Percentiles rank a stretch among this genome's conserved stretches.
These are phyloP conservation scores for Micromussa lordhowensis DNA, from an alignment of 92 coral and sea anemone species.

Conservation along the genomic window DNA sequence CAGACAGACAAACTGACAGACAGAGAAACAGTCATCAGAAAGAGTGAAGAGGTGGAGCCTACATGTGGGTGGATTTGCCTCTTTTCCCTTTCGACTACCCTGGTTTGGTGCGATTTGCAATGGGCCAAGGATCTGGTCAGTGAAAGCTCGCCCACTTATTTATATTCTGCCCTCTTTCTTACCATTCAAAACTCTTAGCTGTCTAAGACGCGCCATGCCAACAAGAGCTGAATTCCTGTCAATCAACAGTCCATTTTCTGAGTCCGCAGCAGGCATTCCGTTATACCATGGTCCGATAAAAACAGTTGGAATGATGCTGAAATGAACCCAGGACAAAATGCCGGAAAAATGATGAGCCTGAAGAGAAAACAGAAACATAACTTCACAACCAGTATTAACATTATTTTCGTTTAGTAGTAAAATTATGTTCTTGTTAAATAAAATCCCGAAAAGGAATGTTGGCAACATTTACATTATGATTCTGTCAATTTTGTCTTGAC, in stretches of 20 bases:
- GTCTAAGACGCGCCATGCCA: conserved; percentile 86
- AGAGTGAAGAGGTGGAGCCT: too few species aligned
- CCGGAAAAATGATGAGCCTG: conserved; percentile 2
- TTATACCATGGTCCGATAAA: conserved; percentile 83
- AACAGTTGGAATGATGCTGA: conserved; percentile 49
- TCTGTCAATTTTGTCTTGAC: too few species aligned
- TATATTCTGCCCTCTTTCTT: neutral
- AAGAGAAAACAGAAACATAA: neutral
- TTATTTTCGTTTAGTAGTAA: too few species aligned
- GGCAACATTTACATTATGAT: too few species aligned
- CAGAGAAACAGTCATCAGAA: neutral
- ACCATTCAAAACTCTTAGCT: conserved; percentile 75
- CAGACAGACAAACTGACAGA: neutral
- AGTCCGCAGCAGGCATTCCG: conserved; percentile 53
- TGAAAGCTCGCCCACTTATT: neutral
- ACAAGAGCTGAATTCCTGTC: conserved; percentile 73
- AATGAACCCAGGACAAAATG: conserved; percentile 39
- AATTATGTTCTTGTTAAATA: too few species aligned
- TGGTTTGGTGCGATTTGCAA: too few species aligned
- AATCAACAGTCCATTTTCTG: conserved; percentile 59
- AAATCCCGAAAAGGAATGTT: too few species aligned
- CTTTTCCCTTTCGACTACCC: too few species aligned
- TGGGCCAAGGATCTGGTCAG: too few species aligned
- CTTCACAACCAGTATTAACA: too few species aligned
- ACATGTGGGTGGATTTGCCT: too few species aligned